Base-by-base conservation (phyloP, 2,113 vertebrate species). In the Pteruthius melanotis region DNA sequence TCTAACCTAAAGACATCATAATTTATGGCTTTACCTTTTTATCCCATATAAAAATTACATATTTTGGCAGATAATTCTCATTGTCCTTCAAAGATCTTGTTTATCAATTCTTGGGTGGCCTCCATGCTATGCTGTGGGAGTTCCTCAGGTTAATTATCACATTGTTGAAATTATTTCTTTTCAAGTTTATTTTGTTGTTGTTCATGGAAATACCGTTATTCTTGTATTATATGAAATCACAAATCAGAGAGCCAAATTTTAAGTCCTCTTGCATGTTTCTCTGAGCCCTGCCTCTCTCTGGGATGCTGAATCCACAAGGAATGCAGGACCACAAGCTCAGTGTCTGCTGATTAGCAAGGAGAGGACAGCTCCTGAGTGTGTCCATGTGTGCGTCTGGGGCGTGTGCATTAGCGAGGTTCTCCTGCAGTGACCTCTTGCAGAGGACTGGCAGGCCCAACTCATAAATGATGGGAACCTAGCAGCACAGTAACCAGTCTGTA, bases 291-390 rank as follows among this genome's bases (percentile, higher is more conserved):
- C 35, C 52, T 92, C 54, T 87, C 66, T 77, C 56, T 70, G 79
- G 87, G 86, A 95, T 85, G 61, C 59, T 64, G 78, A 94, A 93
- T 97, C 74, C 20, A 31, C 84, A 78, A 93, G 92, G 93, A 95
- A 96, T 94, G 83, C 94, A 96, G 88, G 69, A 90, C 54, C 40
- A 77, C 45, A 60, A 18, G 1, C 2, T 47, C 64, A 59, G 11
- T 47, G 63, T 75, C n/a, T 93, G 64, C 54, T 72, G 57, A n/a
- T 64, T 60, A 94, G 40, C n/a, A 56, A 44, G 72, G 54, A 70
- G 63, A 70, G 72, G 56, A 65, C 50, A 66, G 59, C 54, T 90
- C 28, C 37, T 1, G 5, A 59, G 44, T 11, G 24, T 27, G 49
- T 66, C 63, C 3, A 0, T 74, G 37, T 64, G 80, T 2, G 3